phyloP scores from a whole-genome alignment of 2,797 vertebrate genomes.

The Triplophysa yarkandensis region DNA sequence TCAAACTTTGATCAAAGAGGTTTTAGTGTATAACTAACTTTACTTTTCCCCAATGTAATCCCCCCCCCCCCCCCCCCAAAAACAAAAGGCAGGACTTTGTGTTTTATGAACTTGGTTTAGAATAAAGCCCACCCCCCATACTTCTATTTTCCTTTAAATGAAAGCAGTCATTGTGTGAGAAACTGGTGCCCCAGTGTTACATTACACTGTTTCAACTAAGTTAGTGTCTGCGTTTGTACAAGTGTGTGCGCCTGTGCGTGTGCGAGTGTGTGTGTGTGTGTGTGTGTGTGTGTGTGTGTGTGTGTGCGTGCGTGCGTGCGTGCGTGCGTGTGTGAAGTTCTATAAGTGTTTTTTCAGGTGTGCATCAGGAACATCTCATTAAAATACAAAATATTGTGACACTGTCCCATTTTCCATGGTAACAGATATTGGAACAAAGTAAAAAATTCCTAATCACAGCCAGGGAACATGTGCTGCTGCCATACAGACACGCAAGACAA shows the following conservation, averaged over 20 bases:
- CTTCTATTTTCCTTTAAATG: constrained; percentile 14
- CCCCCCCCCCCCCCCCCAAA: too few relatives aligned
- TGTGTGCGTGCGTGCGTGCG: too few relatives aligned
- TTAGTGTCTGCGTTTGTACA: neutral
- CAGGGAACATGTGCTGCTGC: neutral
- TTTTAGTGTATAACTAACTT: neutral
- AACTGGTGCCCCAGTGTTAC: constrained; percentile 48
- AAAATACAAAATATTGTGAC: neutral
- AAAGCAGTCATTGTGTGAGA: constrained; percentile 65
- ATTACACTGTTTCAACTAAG: constrained; percentile 55
- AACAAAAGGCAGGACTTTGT: neutral
- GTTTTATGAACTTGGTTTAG: constrained; percentile 7
- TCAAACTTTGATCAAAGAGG: neutral
- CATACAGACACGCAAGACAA: neutral
- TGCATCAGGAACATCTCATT: too few relatives aligned
- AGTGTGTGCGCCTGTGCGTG: constrained; percentile 32
- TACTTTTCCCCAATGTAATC: too few relatives aligned
- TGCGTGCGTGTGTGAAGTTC: too few relatives aligned
- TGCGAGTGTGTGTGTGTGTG: constrained; percentile 8
- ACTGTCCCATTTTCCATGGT: neutral
- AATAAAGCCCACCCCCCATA: constrained; percentile 1
- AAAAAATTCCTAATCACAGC: constrained; percentile 1
- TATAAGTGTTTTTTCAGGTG: too few relatives aligned
- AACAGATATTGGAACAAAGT: constrained; percentile 5
- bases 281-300: constrained; percentile 20